A percentile compares a stretch with the other conserved stretches of the same genome.
Evolutionary conservation across 2,113 vertebrate species (phyloP).

Genomic region (Daboia siamensis): DNA sequence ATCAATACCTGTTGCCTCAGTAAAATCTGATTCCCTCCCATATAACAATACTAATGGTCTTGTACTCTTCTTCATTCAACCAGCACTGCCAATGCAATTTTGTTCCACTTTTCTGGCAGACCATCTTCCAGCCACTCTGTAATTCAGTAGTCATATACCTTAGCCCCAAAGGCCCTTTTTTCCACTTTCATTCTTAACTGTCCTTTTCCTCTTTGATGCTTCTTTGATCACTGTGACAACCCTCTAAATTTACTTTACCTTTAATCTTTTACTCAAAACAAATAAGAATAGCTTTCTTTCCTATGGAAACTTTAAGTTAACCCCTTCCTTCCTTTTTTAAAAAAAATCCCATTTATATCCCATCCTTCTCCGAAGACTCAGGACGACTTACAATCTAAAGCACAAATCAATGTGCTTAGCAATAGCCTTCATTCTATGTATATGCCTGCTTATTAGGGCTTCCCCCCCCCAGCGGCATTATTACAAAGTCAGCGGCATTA

Average conservation of each 20-base stretch:
- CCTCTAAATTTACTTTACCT: conserved; percentile 74
- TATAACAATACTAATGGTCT: conserved; percentile 64
- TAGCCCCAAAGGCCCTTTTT: conserved; percentile 58
- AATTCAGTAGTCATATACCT: conserved; percentile 76
- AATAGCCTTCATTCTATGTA: no score
- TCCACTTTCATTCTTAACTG: conserved; percentile 59
- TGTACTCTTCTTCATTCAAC: conserved; percentile 66
- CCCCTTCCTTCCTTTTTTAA: conserved; percentile 18
- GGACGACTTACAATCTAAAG: no score
- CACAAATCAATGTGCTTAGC: no score
- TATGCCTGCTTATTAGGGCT: no score
- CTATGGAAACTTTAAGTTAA: conserved; percentile 61
- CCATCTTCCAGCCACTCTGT: conserved; percentile 72
- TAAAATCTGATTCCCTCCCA: conserved; percentile 68
- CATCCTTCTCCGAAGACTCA: no score
- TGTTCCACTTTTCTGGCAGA: conserved; percentile 74
- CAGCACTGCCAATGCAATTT: conserved; percentile 77
- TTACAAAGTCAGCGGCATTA: no score
- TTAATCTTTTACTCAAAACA: conserved; percentile 84
- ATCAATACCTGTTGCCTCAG: conserved; percentile 71
- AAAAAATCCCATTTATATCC: no score
- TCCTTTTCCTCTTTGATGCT: conserved; percentile 65
- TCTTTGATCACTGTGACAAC: conserved; percentile 75
- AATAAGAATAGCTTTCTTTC: conserved; percentile 64
- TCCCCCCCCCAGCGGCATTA: no score